Evolutionary conservation across 1,140 invertebrate species (phyloP), one percentile per base, ranked within the genome.

Genomic region (Thrips palmi): DNA sequence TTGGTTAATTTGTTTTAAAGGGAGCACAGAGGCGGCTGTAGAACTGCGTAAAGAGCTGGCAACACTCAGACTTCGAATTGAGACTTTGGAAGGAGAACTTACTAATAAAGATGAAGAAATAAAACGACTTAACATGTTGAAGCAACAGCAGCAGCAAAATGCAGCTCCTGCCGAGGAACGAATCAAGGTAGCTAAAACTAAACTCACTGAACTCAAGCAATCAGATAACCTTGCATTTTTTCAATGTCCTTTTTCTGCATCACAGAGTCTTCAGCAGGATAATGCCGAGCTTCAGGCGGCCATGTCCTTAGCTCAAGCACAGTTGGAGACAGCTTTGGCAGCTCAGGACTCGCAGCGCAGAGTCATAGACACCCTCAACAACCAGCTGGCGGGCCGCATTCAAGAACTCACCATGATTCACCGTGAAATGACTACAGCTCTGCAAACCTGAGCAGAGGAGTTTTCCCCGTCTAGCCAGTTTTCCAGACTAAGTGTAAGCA

Each of bases 341-440:
- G 71, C 78, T 12, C 80, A 87, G 52, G 83, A 87, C 57, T 74
- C 77, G 30, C 83, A 87, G 56, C 68, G 76, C 47, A 71, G 83
- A 51, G 80, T 89, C 43, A 64, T 91, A 40, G 72, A 87, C 46
- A 80, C 79, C 27, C 59, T 92, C 29, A 88, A 88, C 57, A 65
- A 74, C 41, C 76, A 86, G 59, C 60, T 93, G 43, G 78, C 79
- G 34, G 65, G 72, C 29, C 78, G 83, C 51, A 76, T 93, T 43
- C 79, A 84, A 52, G 86, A 91, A 58, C 62, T 91, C 52, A 76
- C 75, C 41, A 73, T 71, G 42, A 78, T 87, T 55, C 82, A 86
- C 59, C 71, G 75, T 57, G 82, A 86, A 67, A 74, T 87, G 45
- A 72, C 68, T 50, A 75, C 76, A 33, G 76, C 77, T 47, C 49